These are phyloP conservation scores for Anabacerthia variegaticeps DNA, from an alignment of 2,797 vertebrate genomes.

Conservation along the genomic window DNA sequence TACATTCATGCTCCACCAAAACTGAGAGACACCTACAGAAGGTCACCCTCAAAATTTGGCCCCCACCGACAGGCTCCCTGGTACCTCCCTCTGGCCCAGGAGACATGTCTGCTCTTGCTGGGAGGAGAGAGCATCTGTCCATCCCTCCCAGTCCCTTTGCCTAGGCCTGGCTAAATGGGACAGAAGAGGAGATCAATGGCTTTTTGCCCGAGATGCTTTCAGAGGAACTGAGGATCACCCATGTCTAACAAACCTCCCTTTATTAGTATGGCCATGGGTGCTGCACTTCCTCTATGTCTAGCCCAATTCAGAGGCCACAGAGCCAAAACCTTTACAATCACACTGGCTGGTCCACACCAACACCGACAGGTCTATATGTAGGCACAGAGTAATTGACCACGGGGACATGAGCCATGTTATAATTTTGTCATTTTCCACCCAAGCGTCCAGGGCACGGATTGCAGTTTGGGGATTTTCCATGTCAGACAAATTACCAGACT, in stretches of 20 bases:
- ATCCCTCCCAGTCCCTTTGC: neutral
- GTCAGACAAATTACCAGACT: neutral
- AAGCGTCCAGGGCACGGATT: neutral
- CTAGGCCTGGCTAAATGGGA: neutral
- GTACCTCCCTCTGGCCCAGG: neutral
- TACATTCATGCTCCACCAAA: neutral
- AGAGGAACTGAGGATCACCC: neutral
- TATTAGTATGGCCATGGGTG: neutral
- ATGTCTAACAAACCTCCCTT: accelerated
- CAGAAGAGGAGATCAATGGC: accelerated
- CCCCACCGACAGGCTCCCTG: neutral
- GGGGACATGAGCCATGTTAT: neutral
- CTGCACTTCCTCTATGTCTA: neutral
- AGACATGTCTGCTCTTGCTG: neutral
- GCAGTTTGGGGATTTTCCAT: constrained; percentile 28
- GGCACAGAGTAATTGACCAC: neutral
- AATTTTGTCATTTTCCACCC: constrained; percentile 20
- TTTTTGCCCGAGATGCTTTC: neutral
- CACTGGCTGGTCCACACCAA: neutral
- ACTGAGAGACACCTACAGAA: accelerated
- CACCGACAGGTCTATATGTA: accelerated
- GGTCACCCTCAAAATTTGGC: neutral
- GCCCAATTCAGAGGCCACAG: neutral
- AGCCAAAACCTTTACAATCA: neutral
- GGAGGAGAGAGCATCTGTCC: neutral